Percentiles rank a stretch among this genome's conserved stretches.
These are phyloP conservation scores for Cirrhinus mrigala DNA, from an alignment of 2,797 vertebrate genomes.

Conservation along the genomic window DNA sequence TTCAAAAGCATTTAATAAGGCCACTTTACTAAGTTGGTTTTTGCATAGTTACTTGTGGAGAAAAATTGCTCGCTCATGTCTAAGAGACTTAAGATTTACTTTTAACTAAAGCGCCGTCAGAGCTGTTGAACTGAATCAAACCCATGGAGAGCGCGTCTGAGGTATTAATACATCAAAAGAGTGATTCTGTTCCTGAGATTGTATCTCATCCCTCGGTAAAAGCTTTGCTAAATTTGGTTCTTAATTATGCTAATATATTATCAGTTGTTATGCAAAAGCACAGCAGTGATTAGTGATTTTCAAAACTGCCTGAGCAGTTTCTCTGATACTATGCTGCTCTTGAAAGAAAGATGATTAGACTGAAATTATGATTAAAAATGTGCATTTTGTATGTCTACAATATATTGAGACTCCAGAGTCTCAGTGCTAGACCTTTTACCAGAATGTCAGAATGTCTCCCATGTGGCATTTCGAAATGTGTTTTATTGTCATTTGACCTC, in stretches of 20 bases:
- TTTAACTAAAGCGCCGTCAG: neutral
- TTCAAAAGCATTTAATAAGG: neutral
- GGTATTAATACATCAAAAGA: constrained; percentile 31
- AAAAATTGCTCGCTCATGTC: neutral
- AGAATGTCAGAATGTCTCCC: constrained; percentile 7
- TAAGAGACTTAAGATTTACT: neutral
- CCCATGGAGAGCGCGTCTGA: neutral
- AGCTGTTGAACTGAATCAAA: neutral
- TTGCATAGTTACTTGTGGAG: neutral
- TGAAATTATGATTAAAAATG: neutral
- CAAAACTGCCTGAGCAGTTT: neutral
- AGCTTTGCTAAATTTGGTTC: neutral
- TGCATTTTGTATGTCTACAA: neutral
- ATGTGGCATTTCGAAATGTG: neutral
- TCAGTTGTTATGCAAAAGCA: constrained; percentile 4
- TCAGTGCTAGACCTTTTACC: neutral
- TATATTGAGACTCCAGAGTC: neutral
- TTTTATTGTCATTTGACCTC: constrained; percentile 22
- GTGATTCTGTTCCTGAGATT: constrained; percentile 13
- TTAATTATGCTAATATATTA: constrained; percentile 35
- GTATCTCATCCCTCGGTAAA: constrained; percentile 8
- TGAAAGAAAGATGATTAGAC: neutral
- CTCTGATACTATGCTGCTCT: neutral
- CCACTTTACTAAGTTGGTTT: neutral
- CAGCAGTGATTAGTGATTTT: constrained; percentile 17